Evolutionary conservation across 2,888 invertebrate species (phyloP), one percentile per base, ranked within the genome.

Genomic region (Hermodice carunculata): DNA sequence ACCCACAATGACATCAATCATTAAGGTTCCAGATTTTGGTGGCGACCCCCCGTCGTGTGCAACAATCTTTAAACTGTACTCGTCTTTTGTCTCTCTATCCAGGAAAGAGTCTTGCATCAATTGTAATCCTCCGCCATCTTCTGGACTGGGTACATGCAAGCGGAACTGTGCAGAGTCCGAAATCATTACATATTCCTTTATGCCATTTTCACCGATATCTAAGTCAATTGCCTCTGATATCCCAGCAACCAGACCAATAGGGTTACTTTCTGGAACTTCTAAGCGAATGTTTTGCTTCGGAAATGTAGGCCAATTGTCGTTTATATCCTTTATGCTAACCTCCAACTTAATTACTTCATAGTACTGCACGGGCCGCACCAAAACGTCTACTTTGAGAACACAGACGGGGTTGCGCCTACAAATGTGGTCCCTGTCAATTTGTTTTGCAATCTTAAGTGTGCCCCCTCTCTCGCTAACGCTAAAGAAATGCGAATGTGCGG

Each of bases 191-290:
- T 77, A 76, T 34, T 42, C 59, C 29, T 59, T 44, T n/a, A 96
- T 95, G 34, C 94, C 95, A 51, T 96, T 93, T 74, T 96, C 87
- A 0, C 96, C 96, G 0, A 94, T 94, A 57, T 92, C 90, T 43
- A 91, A 89, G 81, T 96, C 95, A 71, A 96, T 95, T 42, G 89
- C 89, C 86, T 69, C 67, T 11, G 64, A 54, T n/a, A 77, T 60
- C 11, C 70, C 62, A 34, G 71, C 70, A 6, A 64, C 61, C 0
- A 64, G 61, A 0, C 73, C 71, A 1, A 67, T 56, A 8, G 57
- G 54, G 5, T 66, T 69, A 3, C 70, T 66, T 48, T 77, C 76
- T 0, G 71, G 54, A 24, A 77, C 66, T 0, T 56, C 28, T 17
- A 73, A 44, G 22, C 37, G 24, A 48, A 71, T 56, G 6, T 59